phyloP scores from a whole-genome alignment of 2,797 vertebrate species.

The Otus scops region DNA sequence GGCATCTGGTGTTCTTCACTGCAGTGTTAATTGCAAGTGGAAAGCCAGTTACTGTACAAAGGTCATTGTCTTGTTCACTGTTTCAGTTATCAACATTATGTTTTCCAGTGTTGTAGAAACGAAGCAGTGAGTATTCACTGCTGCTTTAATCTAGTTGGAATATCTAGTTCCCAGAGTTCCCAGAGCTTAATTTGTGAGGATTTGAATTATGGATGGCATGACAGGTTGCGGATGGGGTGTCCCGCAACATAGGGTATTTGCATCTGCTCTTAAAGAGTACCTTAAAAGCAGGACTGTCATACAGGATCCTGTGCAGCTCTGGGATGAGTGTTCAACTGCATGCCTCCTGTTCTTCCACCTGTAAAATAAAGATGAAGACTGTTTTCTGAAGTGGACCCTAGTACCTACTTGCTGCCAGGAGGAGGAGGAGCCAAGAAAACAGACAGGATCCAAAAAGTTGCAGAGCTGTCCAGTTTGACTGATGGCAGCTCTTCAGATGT shows the following conservation, averaged over 20 bases:
- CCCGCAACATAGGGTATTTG: not conserved
- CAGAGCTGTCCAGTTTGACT: not conserved
- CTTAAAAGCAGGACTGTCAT: not conserved
- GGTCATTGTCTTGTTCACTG: not conserved
- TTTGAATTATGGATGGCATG: not conserved
- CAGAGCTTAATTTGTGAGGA: not conserved
- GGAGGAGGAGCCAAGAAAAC: not conserved
- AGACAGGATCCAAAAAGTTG: not conserved
- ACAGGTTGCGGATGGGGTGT: not conserved
- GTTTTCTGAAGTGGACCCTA: not conserved
- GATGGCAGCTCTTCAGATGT: not conserved
- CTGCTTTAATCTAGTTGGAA: not conserved
- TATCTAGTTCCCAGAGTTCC: not conserved
- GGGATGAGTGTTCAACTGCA: not conserved
- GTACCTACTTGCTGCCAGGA: not conserved
- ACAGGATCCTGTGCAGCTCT: not conserved
- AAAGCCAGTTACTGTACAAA: not conserved
- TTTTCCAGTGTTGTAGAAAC: not conserved
- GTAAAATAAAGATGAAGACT: not conserved
- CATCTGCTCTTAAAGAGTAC: not conserved
- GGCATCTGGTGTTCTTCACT: not conserved
- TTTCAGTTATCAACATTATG: not conserved
- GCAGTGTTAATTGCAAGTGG: not conserved
- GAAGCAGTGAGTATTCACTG: not conserved
- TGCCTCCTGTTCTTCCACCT: not conserved